A percentile compares a stretch with the other conserved stretches of the same genome.
Evolutionary conservation across 2,797 vertebrate species (phyloP).

Genomic region (Gadopsis marmoratus): DNA sequence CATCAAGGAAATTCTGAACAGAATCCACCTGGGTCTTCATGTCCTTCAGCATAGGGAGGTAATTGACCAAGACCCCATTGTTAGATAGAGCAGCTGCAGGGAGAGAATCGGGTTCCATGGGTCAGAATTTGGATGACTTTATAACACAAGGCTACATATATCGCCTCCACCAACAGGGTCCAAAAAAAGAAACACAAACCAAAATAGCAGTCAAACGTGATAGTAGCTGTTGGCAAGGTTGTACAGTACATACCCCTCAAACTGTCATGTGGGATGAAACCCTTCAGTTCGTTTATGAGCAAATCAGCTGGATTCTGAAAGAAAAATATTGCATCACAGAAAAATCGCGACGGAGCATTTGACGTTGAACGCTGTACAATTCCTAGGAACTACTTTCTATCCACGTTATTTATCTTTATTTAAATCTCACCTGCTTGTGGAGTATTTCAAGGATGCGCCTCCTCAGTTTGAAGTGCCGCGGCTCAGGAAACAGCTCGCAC

Average conservation of each 20-base stretch:
- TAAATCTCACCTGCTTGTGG: constrained; percentile 28
- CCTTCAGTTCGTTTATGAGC: not conserved
- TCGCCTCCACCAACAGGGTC: not conserved
- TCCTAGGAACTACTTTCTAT: too few relatives aligned
- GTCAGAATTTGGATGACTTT: not conserved
- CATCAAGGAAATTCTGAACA: constrained; percentile 25
- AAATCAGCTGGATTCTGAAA: constrained; percentile 13
- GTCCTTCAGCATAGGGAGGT: constrained; percentile 45
- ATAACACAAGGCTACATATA: not conserved
- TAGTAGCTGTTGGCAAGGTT: not conserved
- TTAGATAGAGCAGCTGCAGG: constrained; percentile 30
- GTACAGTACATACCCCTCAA: constrained; percentile 26
- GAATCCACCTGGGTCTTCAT: constrained; percentile 16
- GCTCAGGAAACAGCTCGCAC: constrained; percentile 34
- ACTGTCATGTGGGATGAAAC: not conserved
- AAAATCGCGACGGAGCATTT: not conserved
- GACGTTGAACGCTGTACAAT: not conserved
- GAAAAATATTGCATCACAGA: not conserved
- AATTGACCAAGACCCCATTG: constrained; percentile 23
- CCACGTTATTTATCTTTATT: not conserved
- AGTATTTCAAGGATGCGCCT: constrained; percentile 19
- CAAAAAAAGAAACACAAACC: not conserved
- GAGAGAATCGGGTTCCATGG: not conserved
- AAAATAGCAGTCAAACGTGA: not conserved
- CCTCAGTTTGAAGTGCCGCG: fast-evolving